Base-by-base conservation (phyloP, 2,113 vertebrate genomes). In the Ctenomys sociabilis region DNA sequence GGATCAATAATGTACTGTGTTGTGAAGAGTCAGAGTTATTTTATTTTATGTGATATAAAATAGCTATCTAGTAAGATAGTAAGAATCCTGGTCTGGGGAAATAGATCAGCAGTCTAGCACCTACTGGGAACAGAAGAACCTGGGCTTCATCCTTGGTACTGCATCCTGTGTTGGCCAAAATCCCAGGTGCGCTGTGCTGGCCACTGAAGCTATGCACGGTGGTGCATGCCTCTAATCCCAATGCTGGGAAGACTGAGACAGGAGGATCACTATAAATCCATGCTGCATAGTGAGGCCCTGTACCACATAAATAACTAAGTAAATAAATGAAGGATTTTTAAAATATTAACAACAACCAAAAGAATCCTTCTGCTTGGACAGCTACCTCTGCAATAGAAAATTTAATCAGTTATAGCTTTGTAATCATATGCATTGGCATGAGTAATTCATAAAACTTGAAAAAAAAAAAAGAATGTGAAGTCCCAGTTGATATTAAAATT, bases 381-480 rank as follows among this genome's bases (percentile, higher is more conserved):
- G 8, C 28, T 37, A 86, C 24, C 1, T 63, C 22, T 91, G 7
- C 43, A 77, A 16, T 30, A 28, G n/a, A 1, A 88, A 93, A 19
- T 40, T 68, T 26, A 93, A 12, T 80, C 8, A 61, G 35, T 75
- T 35, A 68, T 57, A 59, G 88, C 37, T 88, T 2, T 7, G 26
- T 52, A 26, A 85, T 52, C 83, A 40, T 49, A 54, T 5, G 1
- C 2, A 68, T 85, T 77, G 77, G 4, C 5, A 5, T 59, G 14
- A 9, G 35, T 5, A 90, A 77, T 85, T 96, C 37, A 54, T 87
- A 82, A 95, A 91, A 93, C 19, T n/a, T 61, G 61, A 14, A 87
- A 90, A 80, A 73, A 49, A 49, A 10, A 49, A 4, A 54, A 72
- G 5, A 82, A 37, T 85, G 5, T 19, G 14, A 81, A 49, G 7